These are phyloP conservation scores for Rhopilema esculentum DNA, from an alignment of 30 jellyfish, hydroid and myxozoan genomes.

Conservation along the genomic window DNA sequence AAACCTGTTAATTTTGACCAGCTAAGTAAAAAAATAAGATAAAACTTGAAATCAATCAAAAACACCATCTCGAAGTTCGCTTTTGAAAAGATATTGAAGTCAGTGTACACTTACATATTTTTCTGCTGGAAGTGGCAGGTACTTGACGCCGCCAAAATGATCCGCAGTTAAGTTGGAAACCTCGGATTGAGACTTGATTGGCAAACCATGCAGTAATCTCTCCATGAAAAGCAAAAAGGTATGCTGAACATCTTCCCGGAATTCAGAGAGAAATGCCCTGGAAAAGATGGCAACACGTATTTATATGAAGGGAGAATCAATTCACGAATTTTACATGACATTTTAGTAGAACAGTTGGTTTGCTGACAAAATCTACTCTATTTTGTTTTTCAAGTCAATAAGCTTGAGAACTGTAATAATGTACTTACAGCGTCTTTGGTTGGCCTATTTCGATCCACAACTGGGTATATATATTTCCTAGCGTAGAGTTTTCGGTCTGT, in stretches of 20 bases:
- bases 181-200: constrained; percentile 53
- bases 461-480: too few relatives aligned
- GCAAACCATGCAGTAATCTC: constrained; percentile 66
- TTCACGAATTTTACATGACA: background rate
- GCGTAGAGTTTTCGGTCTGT: too few relatives aligned
- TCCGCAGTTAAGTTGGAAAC: constrained; percentile 61
- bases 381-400: too few relatives aligned
- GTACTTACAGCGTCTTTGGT: too few relatives aligned
- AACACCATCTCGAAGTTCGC: too few relatives aligned
- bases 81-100: background rate
- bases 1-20: background rate
- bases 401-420: too few relatives aligned
- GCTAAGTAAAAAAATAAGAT: too few relatives aligned
- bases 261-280: constrained; percentile 77
- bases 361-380: too few relatives aligned
- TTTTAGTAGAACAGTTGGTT: too few relatives aligned
- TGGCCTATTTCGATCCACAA: too few relatives aligned
- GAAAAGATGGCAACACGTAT: background rate
- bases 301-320: background rate
- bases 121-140: constrained; percentile 61
- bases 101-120: constrained; percentile 21
- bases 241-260: constrained; percentile 60
- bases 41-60: too few relatives aligned
- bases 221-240: constrained; percentile 75
- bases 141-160: constrained; percentile 56